A percentile compares a stretch with the other conserved stretches of the same genome.
Evolutionary conservation across 2,888 invertebrate genomes (phyloP).

Genomic region (Aquatica leii): DNA sequence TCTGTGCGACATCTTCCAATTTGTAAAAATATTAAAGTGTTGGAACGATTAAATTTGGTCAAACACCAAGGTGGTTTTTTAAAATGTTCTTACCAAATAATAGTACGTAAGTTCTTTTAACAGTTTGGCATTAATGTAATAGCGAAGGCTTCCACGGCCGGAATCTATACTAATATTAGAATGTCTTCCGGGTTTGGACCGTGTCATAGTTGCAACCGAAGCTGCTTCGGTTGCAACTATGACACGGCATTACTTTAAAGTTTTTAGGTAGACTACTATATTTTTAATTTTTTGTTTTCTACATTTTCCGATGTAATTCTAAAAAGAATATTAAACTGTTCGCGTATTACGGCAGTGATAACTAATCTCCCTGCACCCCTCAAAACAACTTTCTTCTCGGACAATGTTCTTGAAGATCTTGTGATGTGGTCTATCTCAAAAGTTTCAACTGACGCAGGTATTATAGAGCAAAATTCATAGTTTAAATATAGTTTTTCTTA

Average conservation of each 20-base stretch:
- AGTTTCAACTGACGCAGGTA: constrained; percentile 5
- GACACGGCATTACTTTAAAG: no score
- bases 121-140: neutral
- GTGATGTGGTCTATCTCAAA: neutral
- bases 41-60: neutral
- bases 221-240: no score
- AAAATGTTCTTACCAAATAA: neutral
- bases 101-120: neutral
- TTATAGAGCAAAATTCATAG: neutral
- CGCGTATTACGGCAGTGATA: neutral
- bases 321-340: neutral
- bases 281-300: neutral
- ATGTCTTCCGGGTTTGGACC: no score
- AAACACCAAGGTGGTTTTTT: neutral
- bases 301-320: constrained; percentile 1
- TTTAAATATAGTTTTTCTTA: neutral
- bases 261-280: neutral
- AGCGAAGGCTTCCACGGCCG: no score
- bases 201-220: no score
- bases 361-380: constrained; percentile 12
- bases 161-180: no score
- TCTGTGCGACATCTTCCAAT: constrained; percentile 4
- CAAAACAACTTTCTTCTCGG: neutral
- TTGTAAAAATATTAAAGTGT: neutral
- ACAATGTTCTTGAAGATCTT: neutral